A percentile compares a stretch with the other conserved stretches of the same genome.
These are phyloP conservation scores for Eulemur albifrons DNA, from an alignment of 2,797 vertebrate species.

Conservation along the genomic window DNA sequence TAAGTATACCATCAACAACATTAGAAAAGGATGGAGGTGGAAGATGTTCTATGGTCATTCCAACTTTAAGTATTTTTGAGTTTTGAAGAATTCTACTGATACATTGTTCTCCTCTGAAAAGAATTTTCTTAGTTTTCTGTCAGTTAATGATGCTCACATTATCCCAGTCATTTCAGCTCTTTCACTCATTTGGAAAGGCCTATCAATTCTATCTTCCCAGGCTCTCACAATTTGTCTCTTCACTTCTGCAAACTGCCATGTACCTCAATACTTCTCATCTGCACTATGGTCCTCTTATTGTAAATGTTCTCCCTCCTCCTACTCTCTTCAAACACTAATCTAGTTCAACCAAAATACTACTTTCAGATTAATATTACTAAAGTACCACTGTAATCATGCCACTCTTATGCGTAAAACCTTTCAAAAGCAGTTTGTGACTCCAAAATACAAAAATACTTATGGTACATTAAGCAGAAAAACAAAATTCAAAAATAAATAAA, in stretches of 20 bases:
- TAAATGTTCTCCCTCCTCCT: background rate
- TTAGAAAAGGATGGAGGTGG: background rate
- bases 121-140: background rate
- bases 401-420: background rate
- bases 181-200: background rate
- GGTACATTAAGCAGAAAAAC: background rate
- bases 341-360: background rate
- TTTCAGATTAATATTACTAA: slow-evolving; percentile 26
- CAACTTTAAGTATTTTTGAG: background rate
- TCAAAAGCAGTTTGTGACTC: background rate
- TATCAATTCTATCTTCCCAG: slow-evolving; percentile 9
- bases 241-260: slow-evolving; percentile 18
- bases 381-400: background rate
- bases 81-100: slow-evolving; percentile 15
- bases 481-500: slow-evolving; percentile 25
- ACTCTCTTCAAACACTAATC: slow-evolving; percentile 24
- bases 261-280: background rate
- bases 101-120: background rate
- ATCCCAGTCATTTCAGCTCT: background rate
- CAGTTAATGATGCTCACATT: background rate
- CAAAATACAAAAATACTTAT: slow-evolving; percentile 2
- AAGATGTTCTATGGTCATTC: background rate
- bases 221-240: slow-evolving; percentile 7
- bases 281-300: background rate
- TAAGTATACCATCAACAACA: background rate